Conservation (phyloP, 2,888 invertebrate species). For the Rhopalosiphum nymphaeae region DNA sequence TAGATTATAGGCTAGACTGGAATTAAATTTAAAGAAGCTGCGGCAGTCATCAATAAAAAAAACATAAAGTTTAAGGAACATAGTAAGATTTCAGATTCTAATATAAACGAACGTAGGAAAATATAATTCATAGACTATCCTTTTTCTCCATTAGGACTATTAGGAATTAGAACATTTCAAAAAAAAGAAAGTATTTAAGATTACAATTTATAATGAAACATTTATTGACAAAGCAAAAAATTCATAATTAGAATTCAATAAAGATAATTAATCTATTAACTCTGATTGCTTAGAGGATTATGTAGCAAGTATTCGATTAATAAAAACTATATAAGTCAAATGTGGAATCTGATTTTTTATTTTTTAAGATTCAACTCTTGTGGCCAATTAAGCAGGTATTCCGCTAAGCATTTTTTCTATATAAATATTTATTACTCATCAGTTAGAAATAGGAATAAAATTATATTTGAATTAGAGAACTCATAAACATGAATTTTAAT, state of each 20-base stretch:
- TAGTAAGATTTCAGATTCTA: not conserved
- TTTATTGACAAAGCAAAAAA: not conserved
- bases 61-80: not conserved
- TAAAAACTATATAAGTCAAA: not conserved
- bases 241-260: not conserved
- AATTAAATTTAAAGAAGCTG: not conserved
- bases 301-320: not conserved
- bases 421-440: not conserved
- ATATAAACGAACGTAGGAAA: not conserved
- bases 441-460: not conserved
- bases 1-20: not conserved
- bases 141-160: not conserved
- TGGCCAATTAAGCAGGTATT: no score
- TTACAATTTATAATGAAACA: not conserved
- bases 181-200: not conserved
- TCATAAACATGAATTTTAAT: not conserved
- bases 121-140: not conserved
- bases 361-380: not conserved
- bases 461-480: not conserved
- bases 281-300: not conserved
- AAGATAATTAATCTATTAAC: not conserved
- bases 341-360: not conserved
- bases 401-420: not conserved
- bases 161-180: not conserved
- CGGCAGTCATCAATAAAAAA: not conserved